Conservation (phyloP, 1,140 invertebrate species). For the Hydropsyche tenuis region DNA sequence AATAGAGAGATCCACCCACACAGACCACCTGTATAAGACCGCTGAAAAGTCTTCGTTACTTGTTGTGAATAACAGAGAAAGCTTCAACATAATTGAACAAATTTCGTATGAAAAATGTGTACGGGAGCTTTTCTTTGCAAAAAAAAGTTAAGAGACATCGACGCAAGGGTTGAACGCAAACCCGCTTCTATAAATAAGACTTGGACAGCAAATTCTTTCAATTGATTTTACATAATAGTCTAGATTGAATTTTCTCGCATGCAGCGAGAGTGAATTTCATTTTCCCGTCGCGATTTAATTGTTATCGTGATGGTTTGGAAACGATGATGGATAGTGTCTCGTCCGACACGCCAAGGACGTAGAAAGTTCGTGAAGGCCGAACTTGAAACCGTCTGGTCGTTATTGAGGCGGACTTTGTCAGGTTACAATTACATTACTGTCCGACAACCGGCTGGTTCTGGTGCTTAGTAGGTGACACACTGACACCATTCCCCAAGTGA, state of each 20-base stretch:
- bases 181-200: no score
- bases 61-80: no score
- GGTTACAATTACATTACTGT: background rate
- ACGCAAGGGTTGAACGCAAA: slow-evolving; percentile 6
- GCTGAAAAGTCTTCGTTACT: no score
- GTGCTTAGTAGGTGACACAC: slow-evolving; percentile 37
- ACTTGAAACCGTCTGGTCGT: slow-evolving; percentile 33
- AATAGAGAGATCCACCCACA: slow-evolving; percentile 21
- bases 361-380: slow-evolving; percentile 34
- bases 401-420: slow-evolving; percentile 9
- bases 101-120: background rate
- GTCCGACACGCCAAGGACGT: slow-evolving; percentile 30
- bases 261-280: background rate
- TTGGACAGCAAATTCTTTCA: background rate
- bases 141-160: slow-evolving; percentile 15
- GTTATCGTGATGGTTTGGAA: no score
- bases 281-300: background rate
- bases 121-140: slow-evolving; percentile 2
- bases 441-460: slow-evolving; percentile 5
- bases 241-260: background rate
- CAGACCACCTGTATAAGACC: background rate
- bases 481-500: slow-evolving; percentile 32
- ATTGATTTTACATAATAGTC: no score
- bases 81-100: background rate
- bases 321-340: slow-evolving; percentile 8